Conservation (phyloP, 2,797 vertebrate species). For the Tapera naevia region DNA sequence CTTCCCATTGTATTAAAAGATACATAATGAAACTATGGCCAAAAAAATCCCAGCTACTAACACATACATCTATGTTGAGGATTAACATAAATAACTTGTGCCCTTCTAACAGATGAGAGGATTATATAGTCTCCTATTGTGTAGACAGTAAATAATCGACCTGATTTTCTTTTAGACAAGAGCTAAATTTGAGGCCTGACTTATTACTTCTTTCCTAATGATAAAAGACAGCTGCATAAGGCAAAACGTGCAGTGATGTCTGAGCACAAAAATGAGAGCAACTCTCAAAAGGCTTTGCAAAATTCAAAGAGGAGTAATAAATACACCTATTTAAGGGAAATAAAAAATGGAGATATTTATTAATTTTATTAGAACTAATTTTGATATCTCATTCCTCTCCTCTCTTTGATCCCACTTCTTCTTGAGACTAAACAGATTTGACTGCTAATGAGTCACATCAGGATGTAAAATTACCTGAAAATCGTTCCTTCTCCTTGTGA, state of each 20-base stretch:
- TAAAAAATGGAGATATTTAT: conserved; percentile 12
- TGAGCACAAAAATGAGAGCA: conserved; percentile 8
- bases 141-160: conserved; percentile 33
- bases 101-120: conserved; percentile 27
- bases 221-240: background rate
- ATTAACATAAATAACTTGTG: conserved; percentile 40
- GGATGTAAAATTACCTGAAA: conserved; percentile 4
- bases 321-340: background rate
- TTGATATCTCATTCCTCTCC: background rate
- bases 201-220: background rate
- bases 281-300: background rate
- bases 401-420: background rate
- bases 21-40: background rate
- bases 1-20: background rate
- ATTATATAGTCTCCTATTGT: conserved; percentile 30
- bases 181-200: conserved; percentile 8
- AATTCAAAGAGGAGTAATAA: conserved; percentile 18
- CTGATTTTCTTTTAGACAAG: conserved; percentile 24
- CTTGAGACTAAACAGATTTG: conserved; percentile 1
- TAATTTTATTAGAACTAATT: conserved; percentile 19
- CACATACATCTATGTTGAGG: conserved; percentile 14
- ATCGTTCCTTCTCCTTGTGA: background rate
- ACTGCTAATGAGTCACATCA: background rate
- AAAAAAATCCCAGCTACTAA: background rate
- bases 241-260: background rate